A percentile compares a stretch with the other conserved stretches of the same genome.
These are phyloP conservation scores for Sinhomidia bicolor DNA, from an alignment of 2,888 invertebrate species.

Conservation along the genomic window DNA sequence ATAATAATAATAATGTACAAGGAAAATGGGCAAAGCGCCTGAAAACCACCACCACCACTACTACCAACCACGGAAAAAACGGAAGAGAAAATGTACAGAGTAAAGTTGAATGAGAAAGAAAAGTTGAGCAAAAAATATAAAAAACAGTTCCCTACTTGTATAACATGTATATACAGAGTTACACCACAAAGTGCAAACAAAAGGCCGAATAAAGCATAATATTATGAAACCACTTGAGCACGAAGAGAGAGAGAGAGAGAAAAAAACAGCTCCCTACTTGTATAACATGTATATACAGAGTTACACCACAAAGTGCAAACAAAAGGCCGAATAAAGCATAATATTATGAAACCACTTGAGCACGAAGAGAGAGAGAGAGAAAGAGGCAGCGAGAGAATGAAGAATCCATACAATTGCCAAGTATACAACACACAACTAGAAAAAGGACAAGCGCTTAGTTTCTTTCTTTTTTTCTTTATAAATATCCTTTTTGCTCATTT, in stretches of 20 bases:
- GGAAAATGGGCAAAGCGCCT: conserved; percentile 49
- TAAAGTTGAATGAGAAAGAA: conserved; percentile 3
- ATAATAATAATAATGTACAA: conserved; percentile 6
- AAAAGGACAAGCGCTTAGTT: too few relatives aligned
- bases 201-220: not conserved
- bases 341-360: conserved; percentile 15
- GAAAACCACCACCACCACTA: conserved; percentile 13
- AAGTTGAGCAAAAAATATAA: not conserved
- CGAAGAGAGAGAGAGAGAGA: not conserved
- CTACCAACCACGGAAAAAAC: too few relatives aligned
- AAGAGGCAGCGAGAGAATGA: not conserved
- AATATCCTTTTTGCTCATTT: conserved; percentile 15
- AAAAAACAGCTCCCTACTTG: not conserved
- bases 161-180: too few relatives aligned
- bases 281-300: too few relatives aligned
- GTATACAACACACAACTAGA: not conserved
- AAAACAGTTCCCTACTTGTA: too few relatives aligned
- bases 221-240: conserved; percentile 17
- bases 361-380: not conserved
- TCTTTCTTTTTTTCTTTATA: not conserved
- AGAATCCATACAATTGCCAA: not conserved
- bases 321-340: not conserved
- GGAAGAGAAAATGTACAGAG: not conserved
- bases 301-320: not conserved
- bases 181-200: not conserved